These are phyloP conservation scores for Alexandromys fortis DNA, from an alignment of 2,113 vertebrate species.

Conservation along the genomic window DNA sequence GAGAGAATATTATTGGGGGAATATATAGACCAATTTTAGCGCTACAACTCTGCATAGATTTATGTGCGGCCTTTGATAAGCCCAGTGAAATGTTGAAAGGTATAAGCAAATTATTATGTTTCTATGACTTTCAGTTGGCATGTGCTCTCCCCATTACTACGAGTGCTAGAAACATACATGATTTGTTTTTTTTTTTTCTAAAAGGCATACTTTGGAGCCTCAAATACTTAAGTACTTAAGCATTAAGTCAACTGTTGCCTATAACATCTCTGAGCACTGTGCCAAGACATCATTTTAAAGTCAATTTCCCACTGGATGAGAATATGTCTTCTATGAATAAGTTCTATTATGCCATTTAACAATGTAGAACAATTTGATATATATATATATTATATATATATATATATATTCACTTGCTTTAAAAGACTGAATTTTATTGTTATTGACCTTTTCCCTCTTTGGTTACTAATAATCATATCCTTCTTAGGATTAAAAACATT, in stretches of 20 bases:
- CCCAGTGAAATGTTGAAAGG: slow-evolving; percentile 58
- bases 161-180: slow-evolving; percentile 51
- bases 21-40: neutral
- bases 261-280: slow-evolving; percentile 70
- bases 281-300: slow-evolving; percentile 76
- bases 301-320: slow-evolving; percentile 63
- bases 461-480: slow-evolving; percentile 75
- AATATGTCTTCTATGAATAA: slow-evolving; percentile 72
- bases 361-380: slow-evolving; percentile 76
- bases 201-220: slow-evolving; percentile 73
- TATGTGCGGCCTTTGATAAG: slow-evolving; percentile 67
- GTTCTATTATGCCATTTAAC: slow-evolving; percentile 77
- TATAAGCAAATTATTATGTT: slow-evolving; percentile 62
- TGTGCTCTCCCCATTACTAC: slow-evolving; percentile 9
- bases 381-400: too few species aligned
- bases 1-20: slow-evolving; percentile 34
- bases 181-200: slow-evolving; percentile 53
- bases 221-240: slow-evolving; percentile 61
- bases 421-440: slow-evolving; percentile 80
- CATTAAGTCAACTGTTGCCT: slow-evolving; percentile 69
- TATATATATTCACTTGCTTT: slow-evolving; percentile 81
- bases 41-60: slow-evolving; percentile 60
- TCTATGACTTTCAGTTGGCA: slow-evolving; percentile 67
- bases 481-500: slow-evolving; percentile 82
- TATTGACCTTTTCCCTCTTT: slow-evolving; percentile 79